Evolutionary conservation across 2,797 vertebrate species (phyloP).

Genomic region (Argya squamiceps): DNA sequence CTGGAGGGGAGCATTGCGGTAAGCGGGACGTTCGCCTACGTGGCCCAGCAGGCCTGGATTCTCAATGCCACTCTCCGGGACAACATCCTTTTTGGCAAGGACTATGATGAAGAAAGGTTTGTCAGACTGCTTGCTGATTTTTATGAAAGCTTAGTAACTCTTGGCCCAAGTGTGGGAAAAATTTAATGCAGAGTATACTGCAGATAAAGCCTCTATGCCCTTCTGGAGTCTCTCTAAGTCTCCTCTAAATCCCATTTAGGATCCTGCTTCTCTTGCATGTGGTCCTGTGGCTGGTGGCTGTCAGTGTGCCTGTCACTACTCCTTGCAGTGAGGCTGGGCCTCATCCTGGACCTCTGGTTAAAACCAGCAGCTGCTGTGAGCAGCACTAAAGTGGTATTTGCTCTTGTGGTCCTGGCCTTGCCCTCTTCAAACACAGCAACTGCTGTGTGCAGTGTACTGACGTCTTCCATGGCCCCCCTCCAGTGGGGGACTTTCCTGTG

Average conservation of each 20-base stretch:
- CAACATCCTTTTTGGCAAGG: slow-evolving; percentile 92
- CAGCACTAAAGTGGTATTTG: background rate
- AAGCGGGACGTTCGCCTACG: slow-evolving; percentile 88
- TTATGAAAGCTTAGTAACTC: background rate
- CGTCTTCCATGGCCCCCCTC: background rate
- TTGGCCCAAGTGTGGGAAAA: background rate
- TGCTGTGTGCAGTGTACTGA: background rate
- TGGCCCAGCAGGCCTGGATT: slow-evolving; percentile 94
- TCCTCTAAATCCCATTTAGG: background rate
- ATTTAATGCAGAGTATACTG: background rate
- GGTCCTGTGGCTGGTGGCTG: background rate
- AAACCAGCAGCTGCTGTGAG: background rate
- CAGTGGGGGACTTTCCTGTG: background rate
- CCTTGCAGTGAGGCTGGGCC: background rate
- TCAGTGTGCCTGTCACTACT: background rate
- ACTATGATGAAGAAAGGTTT: slow-evolving; percentile 90
- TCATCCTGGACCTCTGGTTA: background rate
- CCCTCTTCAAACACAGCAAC: background rate
- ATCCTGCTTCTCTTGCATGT: background rate
- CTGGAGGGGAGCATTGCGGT: slow-evolving; percentile 87
- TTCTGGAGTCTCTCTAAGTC: background rate
- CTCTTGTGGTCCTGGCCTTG: background rate
- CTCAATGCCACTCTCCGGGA: slow-evolving; percentile 88
- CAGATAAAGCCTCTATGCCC: background rate
- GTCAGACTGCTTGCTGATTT: background rate